Evolutionary conservation across 2,113 vertebrate genomes (phyloP).

Genomic region (Lontra canadensis): DNA sequence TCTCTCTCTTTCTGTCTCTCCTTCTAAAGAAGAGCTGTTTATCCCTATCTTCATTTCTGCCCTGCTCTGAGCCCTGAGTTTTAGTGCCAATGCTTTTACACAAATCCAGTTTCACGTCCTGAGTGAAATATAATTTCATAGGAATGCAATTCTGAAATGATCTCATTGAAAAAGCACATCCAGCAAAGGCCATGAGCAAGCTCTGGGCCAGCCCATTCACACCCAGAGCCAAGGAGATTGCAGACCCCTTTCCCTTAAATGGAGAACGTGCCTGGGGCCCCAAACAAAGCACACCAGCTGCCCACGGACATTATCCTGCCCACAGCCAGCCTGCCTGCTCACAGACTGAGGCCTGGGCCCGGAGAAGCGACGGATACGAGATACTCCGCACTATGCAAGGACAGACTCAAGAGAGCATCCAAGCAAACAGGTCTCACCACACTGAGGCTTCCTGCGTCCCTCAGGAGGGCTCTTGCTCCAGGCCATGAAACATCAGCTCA

Average conservation of each 20-base stretch:
- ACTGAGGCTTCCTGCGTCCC: background rate
- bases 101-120: conserved; percentile 75
- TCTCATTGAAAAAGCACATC: conserved; percentile 84
- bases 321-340: conserved; percentile 56
- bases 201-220: conserved; percentile 79
- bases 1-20: conserved; percentile 33
- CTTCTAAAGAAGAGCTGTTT: conserved; percentile 53
- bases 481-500: background rate
- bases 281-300: conserved; percentile 47
- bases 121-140: conserved; percentile 82
- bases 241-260: conserved; percentile 81
- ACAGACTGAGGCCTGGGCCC: background rate
- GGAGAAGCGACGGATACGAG: background rate
- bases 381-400: background rate
- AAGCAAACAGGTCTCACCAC: background rate
- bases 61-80: conserved; percentile 46
- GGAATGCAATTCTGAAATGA: conserved; percentile 82
- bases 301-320: conserved; percentile 57
- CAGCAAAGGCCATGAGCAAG: conserved; percentile 79
- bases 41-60: conserved; percentile 51
- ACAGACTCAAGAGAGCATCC: background rate
- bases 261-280: conserved; percentile 67
- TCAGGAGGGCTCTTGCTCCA: conserved; percentile 3
- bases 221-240: conserved; percentile 80
- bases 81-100: conserved; percentile 68